phyloP scores from a whole-genome alignment of 2,888 invertebrate species.

The Pandemis cinnamomeana region DNA sequence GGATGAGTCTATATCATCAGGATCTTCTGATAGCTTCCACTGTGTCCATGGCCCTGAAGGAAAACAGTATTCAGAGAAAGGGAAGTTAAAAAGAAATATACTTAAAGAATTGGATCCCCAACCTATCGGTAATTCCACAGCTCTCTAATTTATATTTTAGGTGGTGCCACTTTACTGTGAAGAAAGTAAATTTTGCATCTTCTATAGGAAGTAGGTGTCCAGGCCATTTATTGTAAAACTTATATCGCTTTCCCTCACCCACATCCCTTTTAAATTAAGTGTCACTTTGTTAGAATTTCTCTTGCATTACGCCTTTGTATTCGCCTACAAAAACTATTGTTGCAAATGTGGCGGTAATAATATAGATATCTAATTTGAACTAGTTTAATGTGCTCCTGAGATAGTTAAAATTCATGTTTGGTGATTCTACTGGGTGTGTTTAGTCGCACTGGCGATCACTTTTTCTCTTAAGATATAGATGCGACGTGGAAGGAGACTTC shows the following conservation, averaged over 20 bases:
- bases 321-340: conserved; percentile 16
- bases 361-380: not conserved
- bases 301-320: conserved; percentile 49
- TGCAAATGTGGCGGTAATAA: not conserved
- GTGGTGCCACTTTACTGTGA: conserved; percentile 42
- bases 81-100: conserved; percentile 60
- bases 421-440: too few species aligned
- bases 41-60: conserved; percentile 64
- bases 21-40: conserved; percentile 60
- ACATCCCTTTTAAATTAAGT: conserved; percentile 63
- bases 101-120: conserved; percentile 60
- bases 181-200: conserved; percentile 52
- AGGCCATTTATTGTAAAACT: conserved; percentile 24
- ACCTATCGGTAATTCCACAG: conserved; percentile 17
- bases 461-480: too few species aligned
- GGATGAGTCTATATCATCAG: conserved; percentile 64
- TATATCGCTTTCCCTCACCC: conserved; percentile 66
- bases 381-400: too few species aligned
- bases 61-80: conserved; percentile 61
- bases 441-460: too few species aligned
- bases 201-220: conserved; percentile 50
- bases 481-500: not conserved
- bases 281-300: conserved; percentile 55
- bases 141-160: not conserved
- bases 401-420: too few species aligned